A percentile compares a stretch with the other conserved stretches of the same genome.
These are phyloP conservation scores for Chaetura pelagica DNA, from an alignment of 2,113 vertebrate species.

Conservation along the genomic window DNA sequence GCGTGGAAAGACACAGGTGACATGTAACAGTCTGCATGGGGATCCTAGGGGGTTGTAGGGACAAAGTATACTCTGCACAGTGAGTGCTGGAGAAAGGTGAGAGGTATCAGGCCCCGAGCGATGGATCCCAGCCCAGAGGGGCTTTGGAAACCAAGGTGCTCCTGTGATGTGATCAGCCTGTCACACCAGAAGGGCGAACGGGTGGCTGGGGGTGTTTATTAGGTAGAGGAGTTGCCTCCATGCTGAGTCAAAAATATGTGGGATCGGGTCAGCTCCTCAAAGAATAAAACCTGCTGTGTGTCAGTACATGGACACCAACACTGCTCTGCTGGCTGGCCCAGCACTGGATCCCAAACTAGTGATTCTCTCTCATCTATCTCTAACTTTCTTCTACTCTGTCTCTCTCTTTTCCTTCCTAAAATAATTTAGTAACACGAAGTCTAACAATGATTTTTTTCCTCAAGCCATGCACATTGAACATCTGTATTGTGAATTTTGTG, in stretches of 20 bases:
- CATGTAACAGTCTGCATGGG: accelerated
- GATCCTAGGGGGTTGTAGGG: background rate
- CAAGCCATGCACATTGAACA: too few relatives aligned
- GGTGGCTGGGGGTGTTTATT: background rate
- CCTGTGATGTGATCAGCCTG: background rate
- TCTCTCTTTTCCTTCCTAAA: too few relatives aligned
- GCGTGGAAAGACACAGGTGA: background rate
- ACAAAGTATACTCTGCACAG: background rate
- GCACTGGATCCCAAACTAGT: too few relatives aligned
- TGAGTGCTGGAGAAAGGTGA: background rate
- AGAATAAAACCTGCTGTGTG: background rate
- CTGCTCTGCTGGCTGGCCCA: too few relatives aligned
- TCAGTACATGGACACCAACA: too few relatives aligned
- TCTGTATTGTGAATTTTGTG: too few relatives aligned
- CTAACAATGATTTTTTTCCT: too few relatives aligned
- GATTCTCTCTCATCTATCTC: too few relatives aligned
- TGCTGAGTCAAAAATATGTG: accelerated
- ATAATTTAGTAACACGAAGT: too few relatives aligned
- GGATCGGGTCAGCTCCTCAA: accelerated
- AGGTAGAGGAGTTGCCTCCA: too few relatives aligned
- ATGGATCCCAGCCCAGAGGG: background rate
- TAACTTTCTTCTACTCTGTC: too few relatives aligned
- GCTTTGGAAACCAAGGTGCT: background rate
- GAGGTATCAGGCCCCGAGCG: too few relatives aligned
- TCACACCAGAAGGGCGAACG: accelerated